A percentile compares a stretch with the other conserved stretches of the same genome.
Evolutionary conservation across 2,797 vertebrate genomes (phyloP).

Genomic region (Lithobates sylvaticus): DNA sequence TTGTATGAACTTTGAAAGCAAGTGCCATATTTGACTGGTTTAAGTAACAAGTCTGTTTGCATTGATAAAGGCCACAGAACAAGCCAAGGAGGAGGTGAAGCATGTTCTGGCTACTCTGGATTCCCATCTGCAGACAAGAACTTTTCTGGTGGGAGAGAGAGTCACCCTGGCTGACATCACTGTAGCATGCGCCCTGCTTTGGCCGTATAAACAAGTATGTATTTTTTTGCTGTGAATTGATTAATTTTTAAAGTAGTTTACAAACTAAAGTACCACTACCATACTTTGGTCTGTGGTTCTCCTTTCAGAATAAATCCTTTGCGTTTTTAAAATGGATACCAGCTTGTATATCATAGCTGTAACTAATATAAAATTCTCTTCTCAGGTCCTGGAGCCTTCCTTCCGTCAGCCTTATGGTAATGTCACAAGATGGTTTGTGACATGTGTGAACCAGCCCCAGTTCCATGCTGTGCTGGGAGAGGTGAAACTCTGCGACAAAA

Average conservation of each 20-base stretch:
- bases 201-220: constrained; percentile 91
- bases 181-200: constrained; percentile 86
- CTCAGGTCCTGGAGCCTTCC: constrained; percentile 89
- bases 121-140: constrained; percentile 87
- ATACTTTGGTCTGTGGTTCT: too few species aligned
- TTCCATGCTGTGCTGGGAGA: constrained; percentile 89
- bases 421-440: constrained; percentile 89
- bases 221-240: background rate
- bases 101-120: constrained; percentile 81
- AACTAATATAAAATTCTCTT: background rate
- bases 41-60: too few species aligned
- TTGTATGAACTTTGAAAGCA: too few species aligned
- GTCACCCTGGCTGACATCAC: constrained; percentile 89
- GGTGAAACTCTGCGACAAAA: constrained; percentile 92
- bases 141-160: constrained; percentile 91
- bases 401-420: constrained; percentile 90
- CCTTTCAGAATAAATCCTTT: too few species aligned
- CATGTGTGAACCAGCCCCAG: constrained; percentile 92
- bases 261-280: too few species aligned
- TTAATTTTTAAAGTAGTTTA: background rate
- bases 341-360: too few species aligned
- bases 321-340: too few species aligned
- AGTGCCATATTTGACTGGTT: too few species aligned
- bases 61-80: constrained; percentile 85
- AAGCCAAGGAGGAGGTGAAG: constrained; percentile 91